A percentile compares a stretch with the other conserved stretches of the same genome.
phyloP scores from a whole-genome alignment of 2,113 vertebrate species.

The Phycodurus eques region DNA sequence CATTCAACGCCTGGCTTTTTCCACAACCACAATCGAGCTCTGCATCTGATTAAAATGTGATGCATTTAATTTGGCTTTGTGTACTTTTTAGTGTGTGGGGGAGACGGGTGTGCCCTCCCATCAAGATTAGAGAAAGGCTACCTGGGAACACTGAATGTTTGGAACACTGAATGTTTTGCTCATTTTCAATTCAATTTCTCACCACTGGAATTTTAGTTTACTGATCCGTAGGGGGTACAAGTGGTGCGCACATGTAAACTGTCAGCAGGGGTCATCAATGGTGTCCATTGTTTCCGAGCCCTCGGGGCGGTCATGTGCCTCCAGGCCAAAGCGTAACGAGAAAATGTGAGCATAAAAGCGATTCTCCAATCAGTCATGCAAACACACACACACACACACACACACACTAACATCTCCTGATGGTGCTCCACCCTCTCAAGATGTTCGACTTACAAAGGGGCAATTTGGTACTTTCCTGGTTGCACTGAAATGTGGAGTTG shows the following conservation, averaged over 20 bases:
- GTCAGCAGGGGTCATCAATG: not conserved
- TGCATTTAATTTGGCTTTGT: too few relatives aligned
- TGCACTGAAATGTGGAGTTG: constrained; percentile 51
- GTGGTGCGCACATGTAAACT: not conserved
- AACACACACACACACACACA: constrained; percentile 2
- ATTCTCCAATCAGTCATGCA: not conserved
- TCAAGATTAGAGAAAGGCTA: too few relatives aligned
- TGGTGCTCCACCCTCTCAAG: constrained; percentile 16
- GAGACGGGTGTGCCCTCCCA: too few relatives aligned
- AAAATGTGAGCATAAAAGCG: not conserved
- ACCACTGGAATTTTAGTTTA: not conserved
- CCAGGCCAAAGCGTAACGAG: not conserved
- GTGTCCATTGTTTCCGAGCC: not conserved
- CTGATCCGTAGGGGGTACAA: not conserved
- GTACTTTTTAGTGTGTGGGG: too few relatives aligned
- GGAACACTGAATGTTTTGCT: not conserved
- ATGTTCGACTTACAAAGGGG: constrained; percentile 66
- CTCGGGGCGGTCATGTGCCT: not conserved
- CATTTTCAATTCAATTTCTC: not conserved
- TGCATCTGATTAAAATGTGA: too few relatives aligned
- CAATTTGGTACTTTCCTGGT: constrained; percentile 80
- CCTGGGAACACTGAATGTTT: not conserved
- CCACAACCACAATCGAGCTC: too few relatives aligned
- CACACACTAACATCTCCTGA: constrained; percentile 5
- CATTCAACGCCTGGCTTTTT: too few relatives aligned